Percentiles rank a stretch among this genome's conserved stretches.
Conservation (phyloP, 2,888 invertebrate species). For the Drosophila nigricruria region DNA sequence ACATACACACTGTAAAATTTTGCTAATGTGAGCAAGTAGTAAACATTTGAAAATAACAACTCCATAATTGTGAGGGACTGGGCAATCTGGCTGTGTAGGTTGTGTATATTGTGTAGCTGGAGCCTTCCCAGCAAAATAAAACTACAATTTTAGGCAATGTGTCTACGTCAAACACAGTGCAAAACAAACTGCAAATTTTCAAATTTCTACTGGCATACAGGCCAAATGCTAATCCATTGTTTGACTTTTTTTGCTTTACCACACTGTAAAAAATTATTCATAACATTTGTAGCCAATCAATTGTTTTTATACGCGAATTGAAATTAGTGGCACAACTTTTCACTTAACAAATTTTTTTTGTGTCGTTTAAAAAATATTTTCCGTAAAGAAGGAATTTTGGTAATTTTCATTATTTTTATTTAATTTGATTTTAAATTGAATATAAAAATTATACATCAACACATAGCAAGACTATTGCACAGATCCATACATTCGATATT, state of each 20-base stretch:
- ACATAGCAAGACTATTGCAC: not conserved
- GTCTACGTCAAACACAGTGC: conserved; percentile 68
- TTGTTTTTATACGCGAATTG: not conserved
- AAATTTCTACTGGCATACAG: conserved; percentile 34
- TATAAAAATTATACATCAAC: not conserved
- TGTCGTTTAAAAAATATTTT: not conserved
- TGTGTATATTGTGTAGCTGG: not conserved
- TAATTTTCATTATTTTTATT: not conserved
- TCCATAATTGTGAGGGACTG: conserved; percentile 50
- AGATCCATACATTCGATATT: too few species aligned
- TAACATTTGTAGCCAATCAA: not conserved
- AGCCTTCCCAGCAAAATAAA: conserved; percentile 36
- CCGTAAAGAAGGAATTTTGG: not conserved
- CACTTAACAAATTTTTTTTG: not conserved
- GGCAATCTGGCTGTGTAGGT: conserved; percentile 23
- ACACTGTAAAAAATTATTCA: conserved; percentile 9
- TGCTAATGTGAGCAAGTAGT: conserved; percentile 24
- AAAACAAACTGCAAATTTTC: conserved; percentile 65
- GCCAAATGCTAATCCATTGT: conserved; percentile 35
- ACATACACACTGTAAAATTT: conserved; percentile 12
- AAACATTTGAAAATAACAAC: conserved; percentile 48
- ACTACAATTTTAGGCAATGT: conserved; percentile 61
- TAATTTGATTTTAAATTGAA: not conserved
- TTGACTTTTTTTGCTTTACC: conserved; percentile 27
- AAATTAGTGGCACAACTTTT: not conserved